Evolutionary conservation across 2,888 invertebrate genomes (phyloP), one percentile per base, ranked within the genome.

Genomic region (Thysanoteuthis rhombus): DNA sequence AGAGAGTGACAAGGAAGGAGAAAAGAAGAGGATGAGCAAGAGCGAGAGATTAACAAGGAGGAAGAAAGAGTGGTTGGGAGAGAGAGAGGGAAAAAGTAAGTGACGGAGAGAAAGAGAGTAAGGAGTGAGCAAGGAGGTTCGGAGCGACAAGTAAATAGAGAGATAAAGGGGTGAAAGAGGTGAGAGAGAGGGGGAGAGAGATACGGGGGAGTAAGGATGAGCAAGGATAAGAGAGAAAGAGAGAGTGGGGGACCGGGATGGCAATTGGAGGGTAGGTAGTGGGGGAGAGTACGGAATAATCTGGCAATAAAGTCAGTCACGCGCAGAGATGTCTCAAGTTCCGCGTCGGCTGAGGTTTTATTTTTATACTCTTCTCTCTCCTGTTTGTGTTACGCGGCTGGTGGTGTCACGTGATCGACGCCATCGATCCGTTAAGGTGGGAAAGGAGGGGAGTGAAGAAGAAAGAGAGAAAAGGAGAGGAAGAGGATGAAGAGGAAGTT

Each of bases 311-410:
- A 75, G 75, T 75, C 75, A 75, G 75, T 75, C 75, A 75, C 75
- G 75, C 75, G 75, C 75, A n/a, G 75, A 75, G 75, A 75, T 75
- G 75, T 75, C 75, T 75, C 75, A 75, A 75, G 75, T 75, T 75
- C 75, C 75, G 75, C 75, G n/a, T n/a, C n/a, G n/a, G 75, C 75
- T 75, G n/a, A n/a, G n/a, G 75, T 75, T 75, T 75, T 75, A 75
- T 75, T 75, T 75, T 75, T 75, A 75, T 75, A n/a, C 75, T n/a
- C n/a, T n/a, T n/a, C n/a, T n/a, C n/a, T 75, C 75, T 75, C 75
- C 75, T 75, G 75, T 75, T 75, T 75, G 75, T 75, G n/a, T 75
- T 75, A n/a, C 75, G 75, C 75, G 75, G n/a, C n/a, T n/a, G n/a
- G 3, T 75, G n/a, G n/a, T 75, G 75, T 75, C 75, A 75, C 75